phyloP scores from a whole-genome alignment of 2,113 vertebrate genomes.

The Riparia riparia region DNA sequence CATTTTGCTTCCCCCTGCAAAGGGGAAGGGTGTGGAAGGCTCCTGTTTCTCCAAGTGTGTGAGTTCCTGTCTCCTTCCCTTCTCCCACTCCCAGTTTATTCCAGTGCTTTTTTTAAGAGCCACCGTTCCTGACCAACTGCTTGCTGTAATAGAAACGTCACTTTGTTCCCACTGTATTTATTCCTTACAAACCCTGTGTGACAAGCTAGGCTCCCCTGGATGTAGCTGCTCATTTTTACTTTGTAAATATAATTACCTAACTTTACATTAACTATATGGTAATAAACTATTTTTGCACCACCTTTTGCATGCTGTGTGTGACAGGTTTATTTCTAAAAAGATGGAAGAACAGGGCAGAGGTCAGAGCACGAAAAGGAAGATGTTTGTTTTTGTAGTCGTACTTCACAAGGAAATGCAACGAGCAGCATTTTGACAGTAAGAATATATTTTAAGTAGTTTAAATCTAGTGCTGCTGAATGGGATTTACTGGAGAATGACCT shows the following conservation, averaged over 20 bases:
- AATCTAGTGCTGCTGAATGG: not conserved
- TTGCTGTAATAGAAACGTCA: slow-evolving; percentile 51
- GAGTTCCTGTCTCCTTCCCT: not conserved
- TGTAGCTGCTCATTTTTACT: slow-evolving; percentile 79
- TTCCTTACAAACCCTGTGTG: slow-evolving; percentile 65
- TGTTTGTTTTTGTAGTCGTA: not conserved
- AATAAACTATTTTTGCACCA: slow-evolving; percentile 89
- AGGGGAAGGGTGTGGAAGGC: not conserved
- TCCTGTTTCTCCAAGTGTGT: not conserved
- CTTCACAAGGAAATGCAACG: not conserved
- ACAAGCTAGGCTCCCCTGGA: slow-evolving; percentile 72
- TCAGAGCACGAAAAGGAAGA: not conserved
- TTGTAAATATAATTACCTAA: slow-evolving; percentile 82
- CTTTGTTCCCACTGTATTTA: slow-evolving; percentile 74
- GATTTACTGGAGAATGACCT: not conserved
- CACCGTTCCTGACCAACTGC: not conserved
- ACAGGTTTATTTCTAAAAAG: slow-evolving; percentile 15
- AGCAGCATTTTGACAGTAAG: not conserved
- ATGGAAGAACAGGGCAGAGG: not conserved
- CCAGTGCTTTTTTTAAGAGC: slow-evolving; percentile 43
- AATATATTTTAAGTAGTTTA: not conserved
- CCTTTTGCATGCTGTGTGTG: slow-evolving; percentile 45
- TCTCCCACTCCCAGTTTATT: not conserved
- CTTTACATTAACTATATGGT: slow-evolving; percentile 79
- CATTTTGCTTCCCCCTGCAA: fast-evolving